Base-by-base conservation (phyloP, 1,140 invertebrate genomes). In the Oedothorax gibbosus region DNA sequence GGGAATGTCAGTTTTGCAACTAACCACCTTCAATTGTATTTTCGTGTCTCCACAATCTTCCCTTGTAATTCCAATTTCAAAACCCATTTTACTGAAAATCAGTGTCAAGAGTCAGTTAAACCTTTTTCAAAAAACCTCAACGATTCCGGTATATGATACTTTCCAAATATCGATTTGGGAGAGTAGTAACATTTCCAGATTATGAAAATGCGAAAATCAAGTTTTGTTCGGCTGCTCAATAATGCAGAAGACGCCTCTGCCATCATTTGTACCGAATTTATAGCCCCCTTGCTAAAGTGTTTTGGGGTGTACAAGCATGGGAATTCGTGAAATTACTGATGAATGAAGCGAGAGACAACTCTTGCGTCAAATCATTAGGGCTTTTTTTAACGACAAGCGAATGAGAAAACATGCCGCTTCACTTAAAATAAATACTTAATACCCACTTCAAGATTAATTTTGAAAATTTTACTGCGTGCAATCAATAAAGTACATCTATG, bases 301-400 rank as follows among this genome's bases (percentile, higher is more conserved):
- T 56, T 62, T 11, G 10, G 53, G 51, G 2, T 72, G 77, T 81
- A 81, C 78, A 81, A 81, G 78, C 54, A 81, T 81, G 78, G 78
- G 78, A 81, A 82, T 82, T 82, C 69, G 80, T 62, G 80, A 82
- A 82, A 35, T 79, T 68, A 79, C 62, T 79, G 77, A 79, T 35
- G 64, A 79, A 79, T 68, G 77, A 54, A 51, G 65, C 35, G 57
- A 79, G 49, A n/a, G 62, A 68, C 75, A 77, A 64, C 12, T 51
- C 57, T 77, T 49, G 75, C 49, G 72, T 49, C n/a, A 49, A n/a
- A 64, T 64, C 60, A 64, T 64, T 64, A 64, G 18, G 35, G 75
- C 49, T 50, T 49, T 77, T 65, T 12, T 20, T 20, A 68, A 68
- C 50, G 77, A 49, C 51, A 68, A 53, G 57, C 18, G 72, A 57